phyloP scores from a whole-genome alignment of 1,140 invertebrate genomes.

The Diabrotica undecimpunctata region DNA sequence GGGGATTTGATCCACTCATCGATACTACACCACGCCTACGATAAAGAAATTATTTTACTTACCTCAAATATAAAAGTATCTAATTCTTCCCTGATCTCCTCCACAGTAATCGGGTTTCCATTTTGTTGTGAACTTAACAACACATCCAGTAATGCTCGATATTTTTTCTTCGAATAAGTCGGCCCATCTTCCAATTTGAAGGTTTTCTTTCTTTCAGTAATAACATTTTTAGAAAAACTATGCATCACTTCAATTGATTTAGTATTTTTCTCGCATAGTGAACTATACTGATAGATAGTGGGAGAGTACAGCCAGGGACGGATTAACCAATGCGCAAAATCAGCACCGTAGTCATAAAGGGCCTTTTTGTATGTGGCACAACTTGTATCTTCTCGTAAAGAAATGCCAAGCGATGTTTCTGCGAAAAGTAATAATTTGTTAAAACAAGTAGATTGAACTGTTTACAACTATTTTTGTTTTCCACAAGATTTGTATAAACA shows the following conservation, averaged over 20 bases:
- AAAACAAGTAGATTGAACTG: too few relatives aligned
- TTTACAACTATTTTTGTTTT: too few relatives aligned
- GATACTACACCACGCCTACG: too few relatives aligned
- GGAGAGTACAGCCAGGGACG: not conserved
- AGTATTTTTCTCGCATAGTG: not conserved
- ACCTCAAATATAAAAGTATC: slow-evolving; percentile 86
- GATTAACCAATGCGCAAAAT: not conserved
- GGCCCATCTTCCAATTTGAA: not conserved
- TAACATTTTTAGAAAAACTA: slow-evolving; percentile 4
- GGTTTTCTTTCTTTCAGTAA: slow-evolving; percentile 3
- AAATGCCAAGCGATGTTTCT: slow-evolving; percentile 11
- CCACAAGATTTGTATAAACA: too few relatives aligned
- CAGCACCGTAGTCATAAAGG: not conserved
- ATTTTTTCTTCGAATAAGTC: slow-evolving; percentile 47
- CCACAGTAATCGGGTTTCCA: slow-evolving; percentile 55
- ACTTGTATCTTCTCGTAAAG: not conserved
- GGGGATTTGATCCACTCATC: too few relatives aligned
- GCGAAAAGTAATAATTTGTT: not conserved
- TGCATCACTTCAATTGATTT: not conserved
- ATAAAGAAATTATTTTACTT: too few relatives aligned
- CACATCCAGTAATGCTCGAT: slow-evolving; percentile 71
- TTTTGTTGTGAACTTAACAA: slow-evolving; percentile 59
- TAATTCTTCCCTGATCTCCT: slow-evolving; percentile 77
- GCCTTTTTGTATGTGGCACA: slow-evolving; percentile 3
- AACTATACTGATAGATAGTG: not conserved